phyloP scores from a whole-genome alignment of 2,113 vertebrate species.

The Gobiocypris rarus region DNA sequence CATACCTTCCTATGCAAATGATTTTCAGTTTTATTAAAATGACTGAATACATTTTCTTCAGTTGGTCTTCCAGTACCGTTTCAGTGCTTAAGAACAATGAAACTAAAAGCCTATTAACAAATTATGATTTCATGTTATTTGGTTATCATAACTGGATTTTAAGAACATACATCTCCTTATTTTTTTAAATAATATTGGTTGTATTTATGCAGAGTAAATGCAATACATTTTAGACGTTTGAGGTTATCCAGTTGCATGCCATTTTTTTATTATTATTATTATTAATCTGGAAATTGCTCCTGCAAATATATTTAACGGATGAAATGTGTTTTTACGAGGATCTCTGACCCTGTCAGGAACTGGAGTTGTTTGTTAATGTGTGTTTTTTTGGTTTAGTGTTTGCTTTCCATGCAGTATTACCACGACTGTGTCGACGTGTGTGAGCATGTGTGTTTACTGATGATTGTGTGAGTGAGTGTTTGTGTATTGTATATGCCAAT shows the following conservation, averaged over 20 bases:
- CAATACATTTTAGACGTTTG: constrained; percentile 74
- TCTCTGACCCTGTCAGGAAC: constrained; percentile 69
- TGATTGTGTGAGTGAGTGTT: constrained; percentile 25
- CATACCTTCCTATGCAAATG: constrained; percentile 51
- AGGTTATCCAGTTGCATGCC: constrained; percentile 68
- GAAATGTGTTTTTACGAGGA: neutral
- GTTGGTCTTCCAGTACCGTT: constrained; percentile 50
- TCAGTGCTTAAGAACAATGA: constrained; percentile 21
- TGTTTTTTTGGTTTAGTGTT: constrained; percentile 38
- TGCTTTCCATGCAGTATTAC: constrained; percentile 70
- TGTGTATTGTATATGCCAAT: constrained; percentile 62
- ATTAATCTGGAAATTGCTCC: constrained; percentile 22
- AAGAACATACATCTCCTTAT: constrained; percentile 80
- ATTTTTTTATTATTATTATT: constrained; percentile 24
- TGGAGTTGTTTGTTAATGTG: constrained; percentile 61
- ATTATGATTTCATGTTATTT: constrained; percentile 22
- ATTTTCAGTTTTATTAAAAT: constrained; percentile 24
- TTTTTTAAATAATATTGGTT: constrained; percentile 59
- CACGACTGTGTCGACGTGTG: constrained; percentile 74
- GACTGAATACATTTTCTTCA: neutral
- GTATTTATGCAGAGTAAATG: constrained; percentile 76
- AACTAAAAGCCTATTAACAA: constrained; percentile 41
- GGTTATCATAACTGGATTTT: constrained; percentile 62
- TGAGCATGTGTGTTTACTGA: constrained; percentile 49
- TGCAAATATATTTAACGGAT: neutral